Percentiles rank a stretch among this genome's conserved stretches.
phyloP scores from a whole-genome alignment of 2,888 invertebrate genomes.

The Schrankia costaestrigalis region DNA sequence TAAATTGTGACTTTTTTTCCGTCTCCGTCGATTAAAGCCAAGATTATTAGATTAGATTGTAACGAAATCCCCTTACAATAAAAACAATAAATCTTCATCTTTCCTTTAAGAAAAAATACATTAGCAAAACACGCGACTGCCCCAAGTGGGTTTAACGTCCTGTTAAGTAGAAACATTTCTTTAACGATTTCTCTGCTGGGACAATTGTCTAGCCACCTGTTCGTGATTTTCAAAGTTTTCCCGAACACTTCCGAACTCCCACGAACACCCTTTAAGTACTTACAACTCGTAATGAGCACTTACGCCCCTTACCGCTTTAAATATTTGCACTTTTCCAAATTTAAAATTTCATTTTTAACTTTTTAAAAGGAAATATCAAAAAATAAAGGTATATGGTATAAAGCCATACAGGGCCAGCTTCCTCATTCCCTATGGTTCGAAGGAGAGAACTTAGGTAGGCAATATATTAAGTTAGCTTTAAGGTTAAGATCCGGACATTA shows the following conservation, averaged over 20 bases:
- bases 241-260: slow-evolving; percentile 24
- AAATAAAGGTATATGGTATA: no score
- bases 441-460: no score
- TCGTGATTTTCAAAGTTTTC: slow-evolving; percentile 36
- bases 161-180: slow-evolving; percentile 30
- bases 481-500: no score
- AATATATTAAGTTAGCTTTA: no score
- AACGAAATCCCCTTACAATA: not conserved
- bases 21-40: no score
- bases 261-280: slow-evolving; percentile 44
- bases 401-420: no score
- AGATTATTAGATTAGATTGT: not conserved
- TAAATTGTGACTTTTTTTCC: no score
- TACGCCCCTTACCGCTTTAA: slow-evolving; percentile 49
- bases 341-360: slow-evolving; percentile 10
- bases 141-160: slow-evolving; percentile 25
- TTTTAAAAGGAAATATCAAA: no score
- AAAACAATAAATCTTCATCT: slow-evolving; percentile 7
- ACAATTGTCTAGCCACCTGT: slow-evolving; percentile 32
- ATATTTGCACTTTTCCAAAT: slow-evolving; percentile 54
- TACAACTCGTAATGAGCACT: slow-evolving; percentile 67
- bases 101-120: slow-evolving; percentile 5
- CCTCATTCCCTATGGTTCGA: no score
- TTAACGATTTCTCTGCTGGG: slow-evolving; percentile 28
- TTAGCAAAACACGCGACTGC: slow-evolving; percentile 14